These are phyloP conservation scores for Galagoides demidoff DNA, from an alignment of 2,797 vertebrate species.

Conservation along the genomic window DNA sequence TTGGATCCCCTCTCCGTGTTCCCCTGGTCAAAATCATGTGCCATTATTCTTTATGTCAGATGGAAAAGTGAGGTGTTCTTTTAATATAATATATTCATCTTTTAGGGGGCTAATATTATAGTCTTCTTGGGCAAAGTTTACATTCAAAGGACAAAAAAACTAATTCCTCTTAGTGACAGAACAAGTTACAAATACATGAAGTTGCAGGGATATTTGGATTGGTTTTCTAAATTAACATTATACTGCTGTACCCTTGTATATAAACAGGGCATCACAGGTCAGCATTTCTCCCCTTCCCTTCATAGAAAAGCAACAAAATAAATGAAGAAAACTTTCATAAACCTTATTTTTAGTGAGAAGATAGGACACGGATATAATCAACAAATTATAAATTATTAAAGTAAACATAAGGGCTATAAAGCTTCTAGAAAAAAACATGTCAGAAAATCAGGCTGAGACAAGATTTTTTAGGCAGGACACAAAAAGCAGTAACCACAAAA, in stretches of 20 bases:
- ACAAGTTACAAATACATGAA: background rate
- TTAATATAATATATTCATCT: background rate
- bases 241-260: background rate
- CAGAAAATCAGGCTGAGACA: background rate
- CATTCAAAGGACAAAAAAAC: background rate
- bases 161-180: background rate
- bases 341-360: slow-evolving; percentile 40
- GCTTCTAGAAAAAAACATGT: slow-evolving; percentile 41
- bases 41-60: background rate
- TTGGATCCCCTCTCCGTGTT: background rate
- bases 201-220: background rate
- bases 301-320: background rate
- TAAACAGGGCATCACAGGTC: background rate
- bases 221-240: slow-evolving; percentile 37
- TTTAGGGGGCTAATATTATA: background rate
- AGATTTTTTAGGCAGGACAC: background rate
- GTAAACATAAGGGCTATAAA: background rate
- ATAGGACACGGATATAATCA: background rate
- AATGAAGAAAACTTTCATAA: background rate
- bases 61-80: background rate
- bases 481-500: slow-evolving; percentile 14
- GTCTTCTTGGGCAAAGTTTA: slow-evolving; percentile 17
- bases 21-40: background rate
- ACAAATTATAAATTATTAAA: slow-evolving; percentile 48
- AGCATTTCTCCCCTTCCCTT: background rate